Conservation (phyloP, 2,113 vertebrate species). For the Coregonus clupeaformis region DNA sequence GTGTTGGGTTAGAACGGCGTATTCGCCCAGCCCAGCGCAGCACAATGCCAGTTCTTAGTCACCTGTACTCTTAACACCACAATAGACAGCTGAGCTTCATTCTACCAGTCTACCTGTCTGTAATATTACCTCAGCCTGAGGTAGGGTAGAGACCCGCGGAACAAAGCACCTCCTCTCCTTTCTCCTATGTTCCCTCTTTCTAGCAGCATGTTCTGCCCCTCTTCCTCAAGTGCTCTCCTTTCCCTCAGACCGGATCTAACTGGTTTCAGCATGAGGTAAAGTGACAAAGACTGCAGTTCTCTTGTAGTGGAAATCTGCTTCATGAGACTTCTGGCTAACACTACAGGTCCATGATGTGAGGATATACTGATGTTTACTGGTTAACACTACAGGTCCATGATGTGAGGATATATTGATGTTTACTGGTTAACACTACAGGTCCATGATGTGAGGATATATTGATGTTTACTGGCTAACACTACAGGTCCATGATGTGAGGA, state of each 20-base stretch:
- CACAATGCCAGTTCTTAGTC: not conserved
- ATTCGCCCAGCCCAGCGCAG: not conserved
- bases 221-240: slow-evolving; percentile 4
- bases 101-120: slow-evolving; percentile 37
- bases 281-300: slow-evolving; percentile 7
- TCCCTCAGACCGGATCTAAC: slow-evolving; percentile 36
- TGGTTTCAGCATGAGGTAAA: slow-evolving; percentile 44
- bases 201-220: not conserved
- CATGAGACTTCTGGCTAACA: no score
- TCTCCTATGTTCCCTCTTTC: not conserved
- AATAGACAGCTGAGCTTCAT: slow-evolving; percentile 15
- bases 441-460: no score
- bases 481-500: no score
- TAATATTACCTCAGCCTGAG: slow-evolving; percentile 45
- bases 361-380: no score
- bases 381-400: no score
- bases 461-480: no score
- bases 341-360: no score
- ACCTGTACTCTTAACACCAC: not conserved
- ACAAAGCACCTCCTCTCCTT: slow-evolving; percentile 1
- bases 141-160: not conserved
- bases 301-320: no score
- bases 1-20: slow-evolving; percentile 1
- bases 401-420: no score
- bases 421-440: no score